Conservation (phyloP, 2,888 invertebrate species). For the Spilarctia lutea region DNA sequence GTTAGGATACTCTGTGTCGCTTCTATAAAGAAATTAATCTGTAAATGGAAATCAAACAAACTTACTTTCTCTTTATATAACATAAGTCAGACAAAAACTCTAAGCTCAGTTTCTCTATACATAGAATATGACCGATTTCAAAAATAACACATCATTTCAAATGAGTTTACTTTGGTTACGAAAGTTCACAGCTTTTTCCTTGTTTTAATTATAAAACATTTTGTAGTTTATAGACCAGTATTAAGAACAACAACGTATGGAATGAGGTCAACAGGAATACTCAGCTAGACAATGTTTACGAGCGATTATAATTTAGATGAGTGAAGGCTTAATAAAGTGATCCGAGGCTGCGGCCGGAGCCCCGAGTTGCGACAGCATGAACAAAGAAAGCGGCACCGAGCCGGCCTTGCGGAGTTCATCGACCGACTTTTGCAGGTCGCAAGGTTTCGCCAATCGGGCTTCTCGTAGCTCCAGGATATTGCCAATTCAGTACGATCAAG, state of each 20-base stretch:
- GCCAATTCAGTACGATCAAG: constrained; percentile 85
- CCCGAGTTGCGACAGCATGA: constrained; percentile 79
- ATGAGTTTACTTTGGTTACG: constrained; percentile 25
- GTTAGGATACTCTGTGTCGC: background rate
- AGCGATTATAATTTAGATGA: constrained; percentile 75
- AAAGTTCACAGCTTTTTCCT: constrained; percentile 24
- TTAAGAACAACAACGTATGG: constrained; percentile 33
- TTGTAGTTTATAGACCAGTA: constrained; percentile 29
- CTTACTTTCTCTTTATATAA: background rate
- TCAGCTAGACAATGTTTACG: constrained; percentile 48
- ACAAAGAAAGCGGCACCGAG: constrained; percentile 84
- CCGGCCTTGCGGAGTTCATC: constrained; percentile 84
- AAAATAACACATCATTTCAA: constrained; percentile 23
- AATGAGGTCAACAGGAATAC: constrained; percentile 54
- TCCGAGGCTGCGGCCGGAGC: constrained; percentile 76
- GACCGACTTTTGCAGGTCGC: constrained; percentile 86
- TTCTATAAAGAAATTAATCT: background rate
- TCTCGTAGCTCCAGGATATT: constrained; percentile 85
- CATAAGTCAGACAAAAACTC: background rate
- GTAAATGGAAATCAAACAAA: background rate
- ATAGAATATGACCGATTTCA: constrained; percentile 17
- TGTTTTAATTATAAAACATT: constrained; percentile 34
- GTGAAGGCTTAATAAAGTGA: constrained; percentile 81
- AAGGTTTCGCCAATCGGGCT: constrained; percentile 86
- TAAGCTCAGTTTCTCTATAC: background rate